phyloP scores from a whole-genome alignment of 2,113 vertebrate species.

The Poeciliopsis prolifica region DNA sequence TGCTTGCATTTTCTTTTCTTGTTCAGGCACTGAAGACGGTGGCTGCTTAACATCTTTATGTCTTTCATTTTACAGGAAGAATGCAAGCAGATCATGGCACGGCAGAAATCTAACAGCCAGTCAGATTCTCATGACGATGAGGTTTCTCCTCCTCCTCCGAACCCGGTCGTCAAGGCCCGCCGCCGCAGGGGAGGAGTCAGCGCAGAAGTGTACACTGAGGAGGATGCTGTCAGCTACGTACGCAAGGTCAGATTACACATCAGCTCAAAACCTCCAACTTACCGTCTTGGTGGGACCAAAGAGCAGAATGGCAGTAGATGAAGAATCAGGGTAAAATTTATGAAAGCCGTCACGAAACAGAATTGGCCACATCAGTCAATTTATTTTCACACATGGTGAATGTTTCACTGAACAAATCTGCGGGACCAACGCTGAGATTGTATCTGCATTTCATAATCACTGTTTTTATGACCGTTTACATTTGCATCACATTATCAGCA shows the following conservation, averaged over 20 bases:
- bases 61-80: conserved; percentile 85
- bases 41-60: not conserved
- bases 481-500: not conserved
- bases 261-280: conserved; percentile 1
- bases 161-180: conserved; percentile 91
- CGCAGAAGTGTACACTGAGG: conserved; percentile 96
- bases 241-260: conserved; percentile 86
- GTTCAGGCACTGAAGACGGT: not conserved
- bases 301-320: not conserved
- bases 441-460: not conserved
- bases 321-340: not conserved
- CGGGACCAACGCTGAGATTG: not conserved
- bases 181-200: conserved; percentile 92
- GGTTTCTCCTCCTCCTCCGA: conserved; percentile 90
- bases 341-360: not conserved
- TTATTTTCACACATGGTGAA: not conserved
- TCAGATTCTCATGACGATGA: conserved; percentile 94
- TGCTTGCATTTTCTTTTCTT: conserved; percentile 16
- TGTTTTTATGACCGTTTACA: not conserved
- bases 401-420: not conserved
- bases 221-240: conserved; percentile 96
- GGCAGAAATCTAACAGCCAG: conserved; percentile 94
- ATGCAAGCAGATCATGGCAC: conserved; percentile 92
- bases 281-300: not conserved
- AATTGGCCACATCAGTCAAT: not conserved